Conservation (phyloP, 2,113 vertebrate species). For the Sinocyclocheilus anshuiensis region DNA sequence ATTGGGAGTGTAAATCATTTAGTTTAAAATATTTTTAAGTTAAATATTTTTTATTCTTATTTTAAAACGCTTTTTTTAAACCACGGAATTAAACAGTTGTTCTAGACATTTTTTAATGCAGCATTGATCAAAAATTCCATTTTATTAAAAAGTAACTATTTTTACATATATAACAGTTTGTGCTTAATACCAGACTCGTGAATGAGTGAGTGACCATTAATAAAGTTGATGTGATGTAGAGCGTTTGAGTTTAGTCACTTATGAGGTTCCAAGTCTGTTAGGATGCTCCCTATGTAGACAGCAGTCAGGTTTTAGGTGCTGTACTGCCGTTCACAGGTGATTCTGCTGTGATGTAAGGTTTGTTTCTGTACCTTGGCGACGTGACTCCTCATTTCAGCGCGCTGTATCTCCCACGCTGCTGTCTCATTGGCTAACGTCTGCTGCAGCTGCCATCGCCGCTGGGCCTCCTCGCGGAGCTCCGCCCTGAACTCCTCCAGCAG, state of each 20-base stretch:
- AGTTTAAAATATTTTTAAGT: too few relatives aligned
- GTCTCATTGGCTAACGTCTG: constrained; percentile 88
- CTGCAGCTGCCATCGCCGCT: constrained; percentile 82
- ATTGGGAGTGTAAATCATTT: too few relatives aligned
- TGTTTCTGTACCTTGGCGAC: constrained; percentile 80
- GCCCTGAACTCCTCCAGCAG: constrained; percentile 89
- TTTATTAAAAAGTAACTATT: not conserved
- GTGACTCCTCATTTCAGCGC: constrained; percentile 84
- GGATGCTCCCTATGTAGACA: not conserved
- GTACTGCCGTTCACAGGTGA: not conserved
- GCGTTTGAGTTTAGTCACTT: not conserved
- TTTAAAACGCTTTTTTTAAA: too few relatives aligned
- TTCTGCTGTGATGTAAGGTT: not conserved
- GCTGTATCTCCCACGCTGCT: constrained; percentile 91
- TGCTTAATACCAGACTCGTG: not conserved
- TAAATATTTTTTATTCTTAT: too few relatives aligned
- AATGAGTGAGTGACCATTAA: not conserved
- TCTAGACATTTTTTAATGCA: not conserved
- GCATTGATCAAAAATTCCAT: not conserved
- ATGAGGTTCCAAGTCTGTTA: not conserved
- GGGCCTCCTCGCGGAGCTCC: constrained; percentile 86
- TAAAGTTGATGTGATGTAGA: not conserved
- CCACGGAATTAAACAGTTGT: too few relatives aligned
- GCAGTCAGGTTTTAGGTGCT: not conserved
- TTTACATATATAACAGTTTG: too few relatives aligned